Percentiles rank a stretch among this genome's conserved stretches.
Conservation (phyloP, 2,888 invertebrate genomes). For the Andrena minutula region DNA sequence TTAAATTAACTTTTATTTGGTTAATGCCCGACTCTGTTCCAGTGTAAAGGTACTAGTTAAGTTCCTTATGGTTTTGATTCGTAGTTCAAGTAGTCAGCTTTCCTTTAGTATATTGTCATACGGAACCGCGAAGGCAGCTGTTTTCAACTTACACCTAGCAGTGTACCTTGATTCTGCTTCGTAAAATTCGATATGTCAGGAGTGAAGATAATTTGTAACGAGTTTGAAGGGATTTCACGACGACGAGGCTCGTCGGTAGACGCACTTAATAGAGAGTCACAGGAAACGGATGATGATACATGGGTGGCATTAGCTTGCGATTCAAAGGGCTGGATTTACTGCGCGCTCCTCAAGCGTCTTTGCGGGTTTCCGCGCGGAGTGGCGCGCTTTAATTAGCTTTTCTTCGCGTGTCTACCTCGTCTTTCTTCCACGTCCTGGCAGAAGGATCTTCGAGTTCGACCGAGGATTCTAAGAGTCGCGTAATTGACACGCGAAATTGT, state of each 20-base stretch:
- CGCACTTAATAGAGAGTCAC: slow-evolving; percentile 55
- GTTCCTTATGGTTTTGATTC: too few species aligned
- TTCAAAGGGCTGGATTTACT: slow-evolving; percentile 52
- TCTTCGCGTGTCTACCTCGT: slow-evolving; percentile 39
- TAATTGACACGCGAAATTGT: slow-evolving; percentile 71
- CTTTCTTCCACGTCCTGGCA: slow-evolving; percentile 38
- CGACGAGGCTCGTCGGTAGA: slow-evolving; percentile 34
- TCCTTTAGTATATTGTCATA: background rate
- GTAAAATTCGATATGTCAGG: slow-evolving; percentile 11
- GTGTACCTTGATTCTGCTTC: background rate
- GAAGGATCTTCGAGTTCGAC: slow-evolving; percentile 27
- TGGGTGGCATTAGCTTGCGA: slow-evolving; percentile 39
- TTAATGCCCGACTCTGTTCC: too few species aligned
- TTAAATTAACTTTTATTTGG: too few species aligned
- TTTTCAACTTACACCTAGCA: background rate
- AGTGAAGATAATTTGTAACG: slow-evolving; percentile 34
- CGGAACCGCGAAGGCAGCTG: background rate
- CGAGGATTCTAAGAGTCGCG: slow-evolving; percentile 56
- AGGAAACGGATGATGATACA: slow-evolving; percentile 46
- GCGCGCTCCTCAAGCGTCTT: slow-evolving; percentile 50
- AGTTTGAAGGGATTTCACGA: slow-evolving; percentile 31
- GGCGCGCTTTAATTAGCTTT: slow-evolving; percentile 69
- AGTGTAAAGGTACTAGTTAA: too few species aligned
- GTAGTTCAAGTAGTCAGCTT: background rate
- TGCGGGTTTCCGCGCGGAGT: slow-evolving; percentile 40